phyloP scores from a whole-genome alignment of 2,888 invertebrate species.

The Andrena minutula region DNA sequence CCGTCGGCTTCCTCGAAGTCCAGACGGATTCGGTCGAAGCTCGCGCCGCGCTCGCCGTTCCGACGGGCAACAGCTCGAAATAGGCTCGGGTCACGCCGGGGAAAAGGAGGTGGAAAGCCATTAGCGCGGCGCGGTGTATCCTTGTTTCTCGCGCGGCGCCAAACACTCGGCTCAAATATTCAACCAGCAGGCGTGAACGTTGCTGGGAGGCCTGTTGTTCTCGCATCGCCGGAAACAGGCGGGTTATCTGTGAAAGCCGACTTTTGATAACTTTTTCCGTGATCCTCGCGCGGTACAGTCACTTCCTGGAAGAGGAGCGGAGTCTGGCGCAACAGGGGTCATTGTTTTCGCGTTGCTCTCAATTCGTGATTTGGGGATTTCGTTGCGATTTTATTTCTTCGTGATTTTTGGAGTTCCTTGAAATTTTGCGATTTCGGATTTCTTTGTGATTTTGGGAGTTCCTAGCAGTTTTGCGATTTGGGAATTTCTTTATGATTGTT shows the following conservation, averaged over 20 bases:
- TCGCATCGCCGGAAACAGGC: conserved; percentile 18
- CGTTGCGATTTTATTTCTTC: neutral
- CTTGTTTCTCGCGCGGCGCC: conserved; percentile 15
- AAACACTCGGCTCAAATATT: conserved; percentile 45
- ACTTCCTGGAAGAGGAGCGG: conserved; percentile 10
- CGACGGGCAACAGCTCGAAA: conserved; percentile 38
- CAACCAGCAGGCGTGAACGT: conserved; percentile 2
- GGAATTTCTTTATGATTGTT: too few relatives aligned
- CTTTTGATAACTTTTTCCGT: conserved; percentile 31
- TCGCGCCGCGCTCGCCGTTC: conserved; percentile 10
- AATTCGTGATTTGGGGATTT: neutral
- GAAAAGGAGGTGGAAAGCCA: conserved; percentile 23
- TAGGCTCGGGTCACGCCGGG: conserved; percentile 39
- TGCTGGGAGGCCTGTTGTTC: neutral
- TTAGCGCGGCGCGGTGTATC: neutral
- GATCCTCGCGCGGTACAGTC: neutral
- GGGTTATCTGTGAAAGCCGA: conserved; percentile 22
- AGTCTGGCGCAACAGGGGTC: neutral
- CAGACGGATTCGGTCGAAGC: conserved; percentile 24
- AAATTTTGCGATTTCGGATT: too few relatives aligned
- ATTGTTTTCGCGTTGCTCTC: neutral
- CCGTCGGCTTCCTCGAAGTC: conserved; percentile 37
- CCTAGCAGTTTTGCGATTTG: too few relatives aligned
- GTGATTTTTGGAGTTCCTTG: neutral
- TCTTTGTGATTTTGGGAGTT: too few relatives aligned